Evolutionary conservation across 2,113 vertebrate genomes (phyloP).

Genomic region (Centropus unirufus): DNA sequence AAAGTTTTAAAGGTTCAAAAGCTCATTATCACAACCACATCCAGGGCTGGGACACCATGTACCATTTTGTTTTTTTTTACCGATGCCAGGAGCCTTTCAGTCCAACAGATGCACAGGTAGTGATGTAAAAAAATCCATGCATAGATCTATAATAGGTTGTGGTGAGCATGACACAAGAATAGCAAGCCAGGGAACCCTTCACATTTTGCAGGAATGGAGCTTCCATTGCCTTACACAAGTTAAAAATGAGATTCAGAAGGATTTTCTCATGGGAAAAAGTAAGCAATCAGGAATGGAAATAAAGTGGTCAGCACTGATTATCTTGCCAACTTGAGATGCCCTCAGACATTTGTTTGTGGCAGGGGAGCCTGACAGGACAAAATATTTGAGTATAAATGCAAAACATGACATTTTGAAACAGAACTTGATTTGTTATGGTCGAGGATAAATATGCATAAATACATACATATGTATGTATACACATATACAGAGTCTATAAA

Average conservation of each 20-base stretch:
- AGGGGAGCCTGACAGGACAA: neutral
- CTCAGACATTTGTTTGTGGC: neutral
- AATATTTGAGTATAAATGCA: neutral
- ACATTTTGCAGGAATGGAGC: neutral
- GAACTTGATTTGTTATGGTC: neutral
- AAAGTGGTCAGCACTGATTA: neutral
- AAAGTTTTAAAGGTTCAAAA: neutral
- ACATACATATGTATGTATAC: neutral
- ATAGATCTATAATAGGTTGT: neutral
- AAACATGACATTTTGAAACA: neutral
- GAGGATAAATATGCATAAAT: neutral
- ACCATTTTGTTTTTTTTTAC: slow-evolving; percentile 42
- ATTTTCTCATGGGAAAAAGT: slow-evolving; percentile 50
- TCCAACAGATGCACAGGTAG: slow-evolving; percentile 78
- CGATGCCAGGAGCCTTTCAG: slow-evolving; percentile 74
- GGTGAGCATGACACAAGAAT: neutral
- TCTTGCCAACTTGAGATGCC: neutral
- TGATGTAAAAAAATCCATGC: neutral
- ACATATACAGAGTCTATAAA: neutral
- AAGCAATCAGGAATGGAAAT: slow-evolving; percentile 10
- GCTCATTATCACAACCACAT: neutral
- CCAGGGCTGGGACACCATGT: neutral
- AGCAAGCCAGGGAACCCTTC: neutral
- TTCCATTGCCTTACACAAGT: slow-evolving; percentile 7
- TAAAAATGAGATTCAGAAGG: neutral